A percentile compares a stretch with the other conserved stretches of the same genome.
These are phyloP conservation scores for Drosophila anceps DNA, from an alignment of 2,888 invertebrate genomes.

Conservation along the genomic window DNA sequence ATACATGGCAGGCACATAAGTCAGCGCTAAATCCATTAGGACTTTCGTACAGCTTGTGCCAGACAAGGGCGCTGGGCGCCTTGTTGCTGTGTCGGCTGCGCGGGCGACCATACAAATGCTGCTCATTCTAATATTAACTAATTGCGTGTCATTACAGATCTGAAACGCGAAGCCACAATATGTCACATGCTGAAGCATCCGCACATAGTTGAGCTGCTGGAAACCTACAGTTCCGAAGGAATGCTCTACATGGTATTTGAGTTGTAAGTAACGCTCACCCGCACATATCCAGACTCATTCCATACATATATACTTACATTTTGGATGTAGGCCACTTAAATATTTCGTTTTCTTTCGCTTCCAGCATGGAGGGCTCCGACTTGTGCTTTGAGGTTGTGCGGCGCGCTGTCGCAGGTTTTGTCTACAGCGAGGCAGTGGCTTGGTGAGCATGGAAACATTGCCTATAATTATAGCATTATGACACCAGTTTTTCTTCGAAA, in stretches of 20 bases:
- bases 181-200: slow-evolving; percentile 99
- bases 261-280: slow-evolving; percentile 91
- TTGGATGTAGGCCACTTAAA: slow-evolving; percentile 53
- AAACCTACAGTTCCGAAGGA: slow-evolving; percentile 99
- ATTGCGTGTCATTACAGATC: slow-evolving; percentile 88
- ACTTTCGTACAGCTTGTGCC: slow-evolving; percentile 55
- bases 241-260: slow-evolving; percentile 99
- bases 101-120: slow-evolving; percentile 49
- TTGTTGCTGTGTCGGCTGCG: neutral
- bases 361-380: slow-evolving; percentile 99
- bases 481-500: slow-evolving; percentile 3
- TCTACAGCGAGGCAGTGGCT: slow-evolving; percentile 99
- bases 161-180: slow-evolving; percentile 99
- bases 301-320: slow-evolving; percentile 5
- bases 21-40: slow-evolving; percentile 71
- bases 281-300: neutral
- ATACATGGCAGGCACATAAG: slow-evolving; percentile 74
- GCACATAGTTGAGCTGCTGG: slow-evolving; percentile 98
- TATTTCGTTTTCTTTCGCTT: slow-evolving; percentile 68
- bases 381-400: slow-evolving; percentile 99
- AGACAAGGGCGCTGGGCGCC: slow-evolving; percentile 8
- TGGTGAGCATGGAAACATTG: slow-evolving; percentile 88
- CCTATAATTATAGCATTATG: slow-evolving; percentile 27
- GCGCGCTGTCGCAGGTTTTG: slow-evolving; percentile 97
- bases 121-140: slow-evolving; percentile 60